phyloP scores from a whole-genome alignment of 2,888 invertebrate genomes.

The Gastrophysa polygoni region DNA sequence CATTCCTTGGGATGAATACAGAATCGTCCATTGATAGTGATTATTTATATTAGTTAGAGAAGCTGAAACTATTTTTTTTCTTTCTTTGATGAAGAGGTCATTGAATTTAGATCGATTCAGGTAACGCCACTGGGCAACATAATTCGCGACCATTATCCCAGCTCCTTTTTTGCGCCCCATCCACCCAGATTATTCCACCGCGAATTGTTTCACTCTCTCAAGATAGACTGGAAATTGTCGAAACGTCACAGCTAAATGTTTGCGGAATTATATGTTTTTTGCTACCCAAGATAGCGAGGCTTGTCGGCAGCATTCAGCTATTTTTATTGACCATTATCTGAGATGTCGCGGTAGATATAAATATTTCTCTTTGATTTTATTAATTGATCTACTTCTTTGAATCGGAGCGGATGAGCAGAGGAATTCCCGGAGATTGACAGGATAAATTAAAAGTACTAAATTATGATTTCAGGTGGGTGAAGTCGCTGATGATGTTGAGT shows the following conservation, averaged over 20 bases:
- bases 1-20: too few species aligned
- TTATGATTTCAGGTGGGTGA: conserved; percentile 20
- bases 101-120: not conserved
- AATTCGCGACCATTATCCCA: conserved; percentile 26
- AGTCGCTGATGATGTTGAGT: too few species aligned
- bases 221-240: conserved; percentile 33
- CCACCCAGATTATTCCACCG: conserved; percentile 24
- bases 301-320: conserved; percentile 23
- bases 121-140: conserved; percentile 17
- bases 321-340: conserved; percentile 32
- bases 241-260: conserved; percentile 38
- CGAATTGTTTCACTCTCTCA: conserved; percentile 23
- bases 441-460: conserved; percentile 11
- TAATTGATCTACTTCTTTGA: conserved; percentile 30
- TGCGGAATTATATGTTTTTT: conserved; percentile 38
- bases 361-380: conserved; percentile 33
- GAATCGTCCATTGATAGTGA: too few species aligned
- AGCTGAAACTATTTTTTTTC: too few species aligned
- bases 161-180: conserved; percentile 26
- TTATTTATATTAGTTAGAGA: too few species aligned
- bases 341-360: conserved; percentile 22
- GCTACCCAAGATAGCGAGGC: conserved; percentile 22
- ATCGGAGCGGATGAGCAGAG: conserved; percentile 17
- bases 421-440: conserved; percentile 23
- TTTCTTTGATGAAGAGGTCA: not conserved